Evolutionary conservation across 1,140 invertebrate genomes (phyloP).

Genomic region (Alviniconcha marisindica): DNA sequence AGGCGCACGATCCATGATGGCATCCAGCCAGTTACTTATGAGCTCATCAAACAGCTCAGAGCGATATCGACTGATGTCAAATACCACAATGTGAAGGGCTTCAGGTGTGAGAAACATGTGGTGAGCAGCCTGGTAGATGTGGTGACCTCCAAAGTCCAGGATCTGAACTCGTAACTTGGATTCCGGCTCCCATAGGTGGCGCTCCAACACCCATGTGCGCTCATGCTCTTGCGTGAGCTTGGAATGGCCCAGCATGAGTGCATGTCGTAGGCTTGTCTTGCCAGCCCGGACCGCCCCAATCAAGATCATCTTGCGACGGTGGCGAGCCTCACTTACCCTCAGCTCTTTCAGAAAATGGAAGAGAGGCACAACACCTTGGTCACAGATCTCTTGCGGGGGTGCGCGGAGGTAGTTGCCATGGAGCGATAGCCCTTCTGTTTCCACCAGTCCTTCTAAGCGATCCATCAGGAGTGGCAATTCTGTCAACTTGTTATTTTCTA

Average conservation of each 20-base stretch:
- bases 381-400: slow-evolving; percentile 71
- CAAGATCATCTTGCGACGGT: slow-evolving; percentile 70
- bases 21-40: slow-evolving; percentile 70
- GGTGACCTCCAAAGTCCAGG: slow-evolving; percentile 75
- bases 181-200: slow-evolving; percentile 71
- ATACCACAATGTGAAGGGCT: slow-evolving; percentile 74
- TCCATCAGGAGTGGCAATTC: slow-evolving; percentile 68
- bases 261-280: slow-evolving; percentile 70
- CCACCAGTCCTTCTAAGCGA: slow-evolving; percentile 60
- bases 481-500: slow-evolving; percentile 70
- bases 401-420: slow-evolving; percentile 63
- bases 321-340: slow-evolving; percentile 65
- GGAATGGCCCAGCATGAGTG: slow-evolving; percentile 65
- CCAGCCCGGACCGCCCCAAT: slow-evolving; percentile 70
- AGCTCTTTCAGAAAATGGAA: slow-evolving; percentile 63
- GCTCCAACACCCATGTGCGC: slow-evolving; percentile 71
- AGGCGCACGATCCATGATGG: slow-evolving; percentile 68
- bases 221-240: slow-evolving; percentile 66
- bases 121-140: slow-evolving; percentile 73
- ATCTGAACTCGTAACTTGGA: slow-evolving; percentile 69
- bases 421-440: slow-evolving; percentile 60
- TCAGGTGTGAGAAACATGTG: slow-evolving; percentile 75
- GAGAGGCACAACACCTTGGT: slow-evolving; percentile 61
- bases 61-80: slow-evolving; percentile 69
- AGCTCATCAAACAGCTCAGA: slow-evolving; percentile 57